Base-by-base conservation (phyloP, 2,888 invertebrate genomes). In the Mantis religiosa region DNA sequence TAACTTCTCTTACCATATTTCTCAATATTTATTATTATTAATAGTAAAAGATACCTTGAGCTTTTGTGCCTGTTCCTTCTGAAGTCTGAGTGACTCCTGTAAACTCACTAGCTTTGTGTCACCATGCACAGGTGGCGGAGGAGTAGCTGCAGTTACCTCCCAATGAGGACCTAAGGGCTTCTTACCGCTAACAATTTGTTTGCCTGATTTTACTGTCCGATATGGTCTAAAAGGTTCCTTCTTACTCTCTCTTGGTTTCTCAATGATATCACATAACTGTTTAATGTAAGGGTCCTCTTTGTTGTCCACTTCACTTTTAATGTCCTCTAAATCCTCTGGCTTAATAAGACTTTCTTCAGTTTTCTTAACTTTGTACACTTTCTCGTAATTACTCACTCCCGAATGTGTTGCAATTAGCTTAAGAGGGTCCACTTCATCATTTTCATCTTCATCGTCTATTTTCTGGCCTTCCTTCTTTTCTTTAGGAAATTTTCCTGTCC, bases 111-210 rank as follows among this genome's bases (percentile, higher is more conserved):
- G 90, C 92, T 95, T 94, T 3, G 93, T 93, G 81, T 95, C 93
- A 88, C 94, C 94, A 91, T 95, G 94, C 83, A 95, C 91, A 83
- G 93, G 94, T 0, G 94, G 93, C 0, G 95, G 95, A 82, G 95
- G 95, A 12, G 95, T 95, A 9, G 95, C 95, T 25, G 95, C 95
- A 0, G 95, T 95, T 8, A 95, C 93, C 92, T 95, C 95, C 95
- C 95, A 95, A 91, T 94, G 91, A 91, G 85, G 83, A n/a, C 89
- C 88, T 34, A 83, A 34, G 0, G 83, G 28, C 34, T 85, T 87
- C 81, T 85, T 89, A 8, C 20, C 14, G 8, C 34, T n/a, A 86
- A 30, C 15, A 25, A 28, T 25, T 27, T 27, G 71, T 41, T 2
- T 3, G 20, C 25, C 89, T 25, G 87, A 83, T 87, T 88, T 88